Evolutionary conservation across 2,797 vertebrate genomes (phyloP), one percentile per base, ranked within the genome.

Genomic region (Pseudochaenichthys georgianus): DNA sequence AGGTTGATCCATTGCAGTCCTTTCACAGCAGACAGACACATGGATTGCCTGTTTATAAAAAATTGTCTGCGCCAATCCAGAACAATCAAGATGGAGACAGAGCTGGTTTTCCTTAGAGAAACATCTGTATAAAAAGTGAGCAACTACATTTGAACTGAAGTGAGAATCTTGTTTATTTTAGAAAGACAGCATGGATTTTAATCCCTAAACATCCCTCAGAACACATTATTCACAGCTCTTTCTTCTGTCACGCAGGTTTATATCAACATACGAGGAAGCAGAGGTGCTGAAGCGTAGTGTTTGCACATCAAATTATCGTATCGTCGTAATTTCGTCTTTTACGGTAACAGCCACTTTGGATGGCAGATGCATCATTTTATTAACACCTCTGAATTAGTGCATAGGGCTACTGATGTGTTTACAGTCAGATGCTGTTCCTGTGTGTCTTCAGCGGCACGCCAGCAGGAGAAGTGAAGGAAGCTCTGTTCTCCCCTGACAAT

Each of bases 401-500:
- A 28, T 15, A 8, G 48, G 42, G 23, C 17, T 13, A 11, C 52
- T 62, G 73, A 57, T 43, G 70, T 57, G 61, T 76, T 64, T 57
- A 48, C 45, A 12, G 64, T 28, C 53, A 21, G 58, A n/a, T 23
- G 71, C 57, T 17, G 38, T 17, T 21, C 34, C 13, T 51, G 69
- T 34, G 47, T 73, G 75, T 46, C 38, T 63, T 57, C 3, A 38
- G 73, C 23, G 6, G 53, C 41, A 17, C 48, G 42, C 78, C 54
- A 12, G 76, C 50, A 64, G 77, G 61, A 75, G 73, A 73, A 47
- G 70, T 13, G 19, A 45, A 78, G 75, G 81, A 79, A 64, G 51
- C 66, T 63, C 73, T 73, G 74, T 46, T 75, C 80, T 78, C 83
- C 75, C 90, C 51, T 66, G 90, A 87, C 86, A 80, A 68, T 88